Evolutionary conservation across 2,888 invertebrate species (phyloP).

Genomic region (Cantharis rustica): DNA sequence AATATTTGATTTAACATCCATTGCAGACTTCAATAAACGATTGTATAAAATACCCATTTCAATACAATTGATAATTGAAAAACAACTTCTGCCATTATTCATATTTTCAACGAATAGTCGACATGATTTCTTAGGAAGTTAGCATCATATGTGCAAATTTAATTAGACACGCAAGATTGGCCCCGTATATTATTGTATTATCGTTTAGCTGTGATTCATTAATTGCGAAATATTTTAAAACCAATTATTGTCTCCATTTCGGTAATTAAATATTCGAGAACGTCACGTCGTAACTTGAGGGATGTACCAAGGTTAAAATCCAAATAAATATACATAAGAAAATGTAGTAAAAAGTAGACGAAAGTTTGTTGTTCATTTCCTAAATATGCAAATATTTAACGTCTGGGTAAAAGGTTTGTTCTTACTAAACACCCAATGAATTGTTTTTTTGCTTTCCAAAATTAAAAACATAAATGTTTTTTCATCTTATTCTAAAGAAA

Average conservation of each 20-base stretch:
- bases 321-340: no score
- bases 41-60: not conserved
- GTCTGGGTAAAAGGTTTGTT: not conserved
- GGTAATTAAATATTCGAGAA: not conserved
- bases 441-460: not conserved
- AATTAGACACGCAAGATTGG: not conserved
- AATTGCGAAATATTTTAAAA: not conserved
- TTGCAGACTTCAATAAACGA: not conserved
- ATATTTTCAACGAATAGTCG: not conserved
- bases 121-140: not conserved
- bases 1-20: not conserved
- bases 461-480: no score
- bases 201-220: not conserved
- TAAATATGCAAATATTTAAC: not conserved
- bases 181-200: not conserved
- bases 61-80: not conserved
- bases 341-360: not conserved
- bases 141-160: not conserved
- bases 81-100: not conserved
- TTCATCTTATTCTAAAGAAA: no score
- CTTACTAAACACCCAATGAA: not conserved
- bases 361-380: not conserved
- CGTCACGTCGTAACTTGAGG: not conserved
- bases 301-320: not conserved
- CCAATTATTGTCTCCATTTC: not conserved